Evolutionary conservation across 2,797 vertebrate species (phyloP).

Genomic region (Ceyx erithaca): DNA sequence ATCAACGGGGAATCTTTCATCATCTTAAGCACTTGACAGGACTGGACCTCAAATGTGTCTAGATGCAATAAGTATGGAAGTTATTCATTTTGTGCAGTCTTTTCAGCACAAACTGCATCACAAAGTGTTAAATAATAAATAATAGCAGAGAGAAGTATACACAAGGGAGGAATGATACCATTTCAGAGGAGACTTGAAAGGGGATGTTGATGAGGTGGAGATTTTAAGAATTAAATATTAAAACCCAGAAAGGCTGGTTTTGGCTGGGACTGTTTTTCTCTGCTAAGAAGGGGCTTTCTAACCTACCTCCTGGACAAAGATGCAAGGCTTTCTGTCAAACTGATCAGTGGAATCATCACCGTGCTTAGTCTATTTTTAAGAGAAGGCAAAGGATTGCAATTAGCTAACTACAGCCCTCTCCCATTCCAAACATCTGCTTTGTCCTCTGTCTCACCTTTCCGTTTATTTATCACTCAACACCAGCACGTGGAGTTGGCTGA

Average conservation of each 20-base stretch:
- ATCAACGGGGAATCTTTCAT: constrained; percentile 20
- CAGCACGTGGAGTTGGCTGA: not conserved
- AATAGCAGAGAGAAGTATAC: constrained; percentile 37
- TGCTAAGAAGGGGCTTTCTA: constrained; percentile 13
- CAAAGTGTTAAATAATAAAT: constrained; percentile 73
- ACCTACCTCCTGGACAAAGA: not conserved
- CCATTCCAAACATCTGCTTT: constrained; percentile 25
- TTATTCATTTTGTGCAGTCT: constrained; percentile 8
- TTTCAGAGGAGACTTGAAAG: constrained; percentile 61
- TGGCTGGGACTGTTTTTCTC: constrained; percentile 10
- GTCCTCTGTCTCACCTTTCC: constrained; percentile 61
- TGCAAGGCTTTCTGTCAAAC: constrained; percentile 9
- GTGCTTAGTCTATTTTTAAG: constrained; percentile 64
- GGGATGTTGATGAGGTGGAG: constrained; percentile 51
- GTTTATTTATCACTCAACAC: not conserved
- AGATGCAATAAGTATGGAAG: not conserved
- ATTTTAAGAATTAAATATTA: constrained; percentile 70
- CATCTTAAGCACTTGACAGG: not conserved
- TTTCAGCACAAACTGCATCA: constrained; percentile 55
- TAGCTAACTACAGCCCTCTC: constrained; percentile 55
- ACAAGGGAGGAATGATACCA: constrained; percentile 41
- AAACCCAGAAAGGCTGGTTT: not conserved
- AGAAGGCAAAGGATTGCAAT: constrained; percentile 29
- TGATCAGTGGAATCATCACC: not conserved
- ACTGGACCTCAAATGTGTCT: not conserved